Evolutionary conservation across 35 echinoderm and acorn worm species (phyloP).

Genomic region (Stichopus chloronotus): DNA sequence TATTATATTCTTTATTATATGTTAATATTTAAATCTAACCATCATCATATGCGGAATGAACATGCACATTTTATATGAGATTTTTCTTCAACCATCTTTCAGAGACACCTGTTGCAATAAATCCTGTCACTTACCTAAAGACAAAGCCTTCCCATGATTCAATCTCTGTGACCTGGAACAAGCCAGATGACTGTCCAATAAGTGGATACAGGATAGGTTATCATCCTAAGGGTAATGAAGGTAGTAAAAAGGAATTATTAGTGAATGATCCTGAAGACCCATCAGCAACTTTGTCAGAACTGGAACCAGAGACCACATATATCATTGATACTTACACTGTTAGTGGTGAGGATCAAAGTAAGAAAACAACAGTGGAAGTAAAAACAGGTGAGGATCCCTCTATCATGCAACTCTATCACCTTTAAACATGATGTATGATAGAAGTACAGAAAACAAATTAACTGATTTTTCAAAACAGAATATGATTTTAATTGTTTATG

Average conservation of each 20-base stretch:
- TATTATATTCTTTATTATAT: too few species aligned
- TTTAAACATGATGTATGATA: too few species aligned
- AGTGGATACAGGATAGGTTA: constrained; percentile 21
- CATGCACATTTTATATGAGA: too few species aligned
- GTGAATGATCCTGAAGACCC: constrained; percentile 4
- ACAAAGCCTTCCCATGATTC: constrained; percentile 27
- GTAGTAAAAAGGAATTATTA: constrained; percentile 56
- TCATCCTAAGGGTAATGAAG: neutral
- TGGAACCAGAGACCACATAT: constrained; percentile 54
- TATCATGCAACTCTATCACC: neutral
- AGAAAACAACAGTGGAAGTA: constrained; percentile 56
- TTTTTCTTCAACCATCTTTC: neutral
- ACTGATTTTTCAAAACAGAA: too few species aligned
- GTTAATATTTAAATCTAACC: too few species aligned
- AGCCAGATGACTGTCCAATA: constrained; percentile 11
- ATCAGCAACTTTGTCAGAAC: constrained; percentile 39
- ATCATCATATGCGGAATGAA: too few species aligned
- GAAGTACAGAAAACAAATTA: too few species aligned
- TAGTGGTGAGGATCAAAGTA: constrained; percentile 65
- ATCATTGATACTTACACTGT: constrained; percentile 65
- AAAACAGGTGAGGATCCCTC: constrained; percentile 64
- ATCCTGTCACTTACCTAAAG: constrained; percentile 16
- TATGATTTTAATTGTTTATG: too few species aligned
- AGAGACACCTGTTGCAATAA: neutral
- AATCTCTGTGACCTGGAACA: constrained; percentile 16